Base-by-base conservation (phyloP, 2,113 vertebrate species). In the Datnioides undecimradiatus region DNA sequence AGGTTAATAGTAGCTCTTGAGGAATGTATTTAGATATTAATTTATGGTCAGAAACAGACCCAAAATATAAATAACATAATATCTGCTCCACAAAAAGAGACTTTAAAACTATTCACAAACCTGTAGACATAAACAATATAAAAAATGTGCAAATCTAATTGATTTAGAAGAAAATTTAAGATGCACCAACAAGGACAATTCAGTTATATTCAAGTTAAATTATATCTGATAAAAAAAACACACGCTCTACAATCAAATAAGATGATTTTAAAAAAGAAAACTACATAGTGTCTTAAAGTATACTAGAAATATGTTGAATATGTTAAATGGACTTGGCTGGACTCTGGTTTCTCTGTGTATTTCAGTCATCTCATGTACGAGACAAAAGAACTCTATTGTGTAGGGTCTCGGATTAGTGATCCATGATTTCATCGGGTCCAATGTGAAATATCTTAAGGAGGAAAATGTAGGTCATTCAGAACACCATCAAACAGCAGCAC, bases 401-500 rank as follows among this genome's bases (percentile, higher is more conserved):
- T 36, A 23, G 9, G 69, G 41, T 76, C 41, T 65, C 0, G 31
- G 67, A 77, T 84, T 71, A 70, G 63, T 38, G 12, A 80, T 67
- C 73, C 64, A 57, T 71, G 66, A 74, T 84, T 80, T 80, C 77
- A 78, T 82, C 48, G 79, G 52, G 51, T 76, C 54, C 69, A 34
- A 59, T 68, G 36, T 66, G 46, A 86, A 76, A 83, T 72, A 67
- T 82, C 54, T 52, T 68, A 60, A 34, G 48, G 29, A 72, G 52
- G 48, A 43, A 75, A 90, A 85, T 88, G 78, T 91, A 90, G 92
- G 91, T 91, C 92, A 92, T 54, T 69, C 70, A 75, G 65, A 88
- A 84, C 72, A 71, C 49, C 73, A 76, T 83, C 78, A 76, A 78
- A 76, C 88, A 83, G 76, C 83, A 80, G 78, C 83, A 33, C 54